Conservation (phyloP, 1,140 invertebrate genomes). For the Leptopilina boulardi region DNA sequence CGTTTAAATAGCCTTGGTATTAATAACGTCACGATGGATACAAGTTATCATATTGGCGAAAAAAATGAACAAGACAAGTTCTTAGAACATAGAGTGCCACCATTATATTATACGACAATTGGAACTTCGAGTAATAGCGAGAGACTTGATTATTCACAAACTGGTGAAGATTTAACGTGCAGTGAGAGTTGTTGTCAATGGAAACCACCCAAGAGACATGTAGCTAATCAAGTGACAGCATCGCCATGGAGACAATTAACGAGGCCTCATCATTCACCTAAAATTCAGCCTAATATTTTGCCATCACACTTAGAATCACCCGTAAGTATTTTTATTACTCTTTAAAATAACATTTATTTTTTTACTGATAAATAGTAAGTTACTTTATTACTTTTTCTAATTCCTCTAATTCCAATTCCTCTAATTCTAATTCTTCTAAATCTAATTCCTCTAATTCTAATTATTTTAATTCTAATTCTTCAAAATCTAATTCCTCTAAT, state of each 20-base stretch:
- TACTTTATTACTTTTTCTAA: no score
- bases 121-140: not conserved
- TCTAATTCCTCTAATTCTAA: no score
- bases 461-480: no score
- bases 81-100: constrained; percentile 28
- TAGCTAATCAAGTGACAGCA: constrained; percentile 69
- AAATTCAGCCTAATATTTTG: constrained; percentile 51
- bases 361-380: no score
- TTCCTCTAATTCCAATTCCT: no score
- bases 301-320: constrained; percentile 42
- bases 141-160: constrained; percentile 25
- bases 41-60: not conserved
- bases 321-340: constrained; percentile 37
- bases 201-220: constrained; percentile 57
- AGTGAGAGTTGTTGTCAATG: constrained; percentile 61
- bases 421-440: no score
- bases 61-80: constrained; percentile 7
- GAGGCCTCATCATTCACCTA: constrained; percentile 66
- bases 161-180: constrained; percentile 56
- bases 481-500: no score
- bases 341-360: no score
- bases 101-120: constrained; percentile 9
- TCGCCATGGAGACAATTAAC: constrained; percentile 68
- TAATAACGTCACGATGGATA: not conserved
- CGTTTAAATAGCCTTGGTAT: not conserved